phyloP scores from a whole-genome alignment of 2,888 invertebrate genomes.

The Gibbula magus region DNA sequence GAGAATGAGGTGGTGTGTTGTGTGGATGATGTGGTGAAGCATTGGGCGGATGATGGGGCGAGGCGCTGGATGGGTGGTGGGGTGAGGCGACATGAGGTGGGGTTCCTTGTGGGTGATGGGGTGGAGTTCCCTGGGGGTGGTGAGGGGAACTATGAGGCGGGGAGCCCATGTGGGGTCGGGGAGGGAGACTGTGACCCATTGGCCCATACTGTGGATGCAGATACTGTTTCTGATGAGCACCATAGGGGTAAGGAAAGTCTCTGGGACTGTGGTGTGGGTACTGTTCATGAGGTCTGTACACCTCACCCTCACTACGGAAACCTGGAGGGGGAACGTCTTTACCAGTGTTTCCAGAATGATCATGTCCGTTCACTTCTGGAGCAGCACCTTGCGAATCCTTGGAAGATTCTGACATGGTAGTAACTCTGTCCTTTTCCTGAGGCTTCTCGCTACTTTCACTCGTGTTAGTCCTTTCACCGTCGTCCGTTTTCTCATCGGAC shows the following conservation, averaged over 20 bases:
- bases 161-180: neutral
- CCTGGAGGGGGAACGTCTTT: neutral
- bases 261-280: neutral
- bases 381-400: neutral
- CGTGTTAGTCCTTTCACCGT: slow-evolving; percentile 16
- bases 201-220: slow-evolving; percentile 26
- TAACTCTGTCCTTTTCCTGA: slow-evolving; percentile 26
- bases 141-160: slow-evolving; percentile 3
- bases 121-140: neutral
- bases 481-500: neutral
- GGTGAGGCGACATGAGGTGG: neutral
- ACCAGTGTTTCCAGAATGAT: neutral
- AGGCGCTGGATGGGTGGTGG: slow-evolving; percentile 12
- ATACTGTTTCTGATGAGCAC: slow-evolving; percentile 9
- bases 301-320: neutral
- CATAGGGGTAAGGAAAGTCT: slow-evolving; percentile 4
- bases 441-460: slow-evolving; percentile 26
- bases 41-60: neutral
- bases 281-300: neutral
- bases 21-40: neutral
- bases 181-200: slow-evolving; percentile 2
- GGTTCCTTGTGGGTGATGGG: slow-evolving; percentile 1
- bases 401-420: neutral
- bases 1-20: slow-evolving; percentile 28
- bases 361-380: neutral